Evolutionary conservation across 2,888 invertebrate species (phyloP).

Genomic region (Palloptera scutellata): DNA sequence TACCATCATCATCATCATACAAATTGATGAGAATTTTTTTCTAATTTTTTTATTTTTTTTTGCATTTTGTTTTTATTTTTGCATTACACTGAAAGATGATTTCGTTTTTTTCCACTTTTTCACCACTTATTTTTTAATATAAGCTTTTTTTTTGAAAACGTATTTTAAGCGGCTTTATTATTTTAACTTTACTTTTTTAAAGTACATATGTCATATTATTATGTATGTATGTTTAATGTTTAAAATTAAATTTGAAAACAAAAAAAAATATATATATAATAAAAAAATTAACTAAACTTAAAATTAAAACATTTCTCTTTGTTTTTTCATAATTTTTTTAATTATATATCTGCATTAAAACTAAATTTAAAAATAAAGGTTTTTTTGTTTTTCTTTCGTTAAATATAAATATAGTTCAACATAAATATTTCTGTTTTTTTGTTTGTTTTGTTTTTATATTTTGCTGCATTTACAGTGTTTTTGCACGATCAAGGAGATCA

Average conservation of each 20-base stretch:
- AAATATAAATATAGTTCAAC: constrained; percentile 32
- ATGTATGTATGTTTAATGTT: not conserved
- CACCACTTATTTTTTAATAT: not conserved
- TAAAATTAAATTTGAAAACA: not conserved
- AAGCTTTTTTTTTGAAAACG: not conserved
- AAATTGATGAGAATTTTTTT: constrained; percentile 24
- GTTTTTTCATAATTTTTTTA: not conserved
- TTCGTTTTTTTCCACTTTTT: too few species aligned
- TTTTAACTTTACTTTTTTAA: not conserved
- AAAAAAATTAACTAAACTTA: constrained; percentile 2
- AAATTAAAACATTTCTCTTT: constrained; percentile 1
- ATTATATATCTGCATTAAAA: constrained; percentile 6
- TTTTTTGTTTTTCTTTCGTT: constrained; percentile 18
- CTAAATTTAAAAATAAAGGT: constrained; percentile 31
- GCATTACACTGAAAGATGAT: too few species aligned
- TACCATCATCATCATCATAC: constrained; percentile 13
- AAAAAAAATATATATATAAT: not conserved
- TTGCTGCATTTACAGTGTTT: constrained; percentile 70
- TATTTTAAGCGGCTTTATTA: not conserved
- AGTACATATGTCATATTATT: not conserved
- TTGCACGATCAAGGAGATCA: constrained; percentile 87
- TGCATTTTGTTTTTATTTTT: too few species aligned
- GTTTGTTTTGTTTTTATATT: constrained; percentile 33
- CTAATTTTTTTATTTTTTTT: constrained; percentile 8
- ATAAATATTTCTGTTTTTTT: constrained; percentile 34